Conservation (phyloP, 2,113 vertebrate genomes). For the Ondatra zibethicus region DNA sequence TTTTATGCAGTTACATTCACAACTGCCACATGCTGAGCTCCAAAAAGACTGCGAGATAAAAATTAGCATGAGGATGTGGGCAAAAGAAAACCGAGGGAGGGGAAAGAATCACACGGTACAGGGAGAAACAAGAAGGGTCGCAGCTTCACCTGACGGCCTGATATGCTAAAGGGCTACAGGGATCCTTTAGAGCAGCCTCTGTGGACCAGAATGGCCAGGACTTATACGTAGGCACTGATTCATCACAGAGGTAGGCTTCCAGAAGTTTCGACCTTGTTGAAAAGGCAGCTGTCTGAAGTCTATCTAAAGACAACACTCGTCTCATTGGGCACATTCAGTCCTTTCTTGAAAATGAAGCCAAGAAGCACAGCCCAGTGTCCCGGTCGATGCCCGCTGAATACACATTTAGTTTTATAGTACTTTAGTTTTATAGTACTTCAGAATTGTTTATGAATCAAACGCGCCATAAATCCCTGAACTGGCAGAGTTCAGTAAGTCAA, state of each 20-base stretch:
- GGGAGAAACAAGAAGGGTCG: neutral
- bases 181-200: neutral
- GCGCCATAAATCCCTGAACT: neutral
- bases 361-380: neutral
- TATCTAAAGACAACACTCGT: neutral
- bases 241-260: neutral
- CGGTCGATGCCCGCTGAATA: neutral
- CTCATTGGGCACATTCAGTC: neutral
- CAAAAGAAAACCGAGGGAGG: neutral
- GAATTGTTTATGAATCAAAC: constrained; percentile 4
- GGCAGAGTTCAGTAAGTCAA: neutral
- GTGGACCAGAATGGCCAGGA: neutral
- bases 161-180: neutral
- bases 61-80: neutral
- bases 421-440: constrained; percentile 9
- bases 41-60: neutral
- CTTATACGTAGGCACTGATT: fast-evolving
- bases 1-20: neutral
- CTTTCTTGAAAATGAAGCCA: neutral
- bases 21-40: neutral
- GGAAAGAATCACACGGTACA: neutral
- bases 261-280: neutral
- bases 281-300: neutral
- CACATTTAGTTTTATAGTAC: neutral
- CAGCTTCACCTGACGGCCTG: neutral